Conservation (phyloP, 2,888 invertebrate genomes). For the Entomobrya multifasciata region DNA sequence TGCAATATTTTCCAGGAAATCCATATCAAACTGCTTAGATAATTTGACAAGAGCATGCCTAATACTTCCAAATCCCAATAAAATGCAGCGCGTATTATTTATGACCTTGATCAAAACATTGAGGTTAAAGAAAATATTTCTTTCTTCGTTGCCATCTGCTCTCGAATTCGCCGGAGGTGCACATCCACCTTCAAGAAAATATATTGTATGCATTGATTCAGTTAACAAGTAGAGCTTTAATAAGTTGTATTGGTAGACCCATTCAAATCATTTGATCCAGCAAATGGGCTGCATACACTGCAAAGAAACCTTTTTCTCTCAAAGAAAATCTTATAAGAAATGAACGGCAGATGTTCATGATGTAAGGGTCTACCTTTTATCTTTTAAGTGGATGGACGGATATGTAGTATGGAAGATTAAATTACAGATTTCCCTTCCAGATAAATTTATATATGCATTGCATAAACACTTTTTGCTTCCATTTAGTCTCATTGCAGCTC, state of each 20-base stretch:
- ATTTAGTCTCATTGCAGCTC: no score
- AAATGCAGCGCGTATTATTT: no score
- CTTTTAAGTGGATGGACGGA: constrained; percentile 21
- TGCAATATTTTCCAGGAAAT: no score
- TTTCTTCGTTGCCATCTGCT: constrained; percentile 62
- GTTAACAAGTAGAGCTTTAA: constrained; percentile 48
- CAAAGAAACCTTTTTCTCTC: constrained; percentile 12
- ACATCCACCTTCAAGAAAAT: no score
- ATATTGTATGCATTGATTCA: constrained; percentile 21
- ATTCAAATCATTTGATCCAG: no score
- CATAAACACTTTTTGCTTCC: no score
- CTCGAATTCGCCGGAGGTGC: constrained; percentile 18
- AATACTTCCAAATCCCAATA: no score
- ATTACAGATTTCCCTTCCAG: constrained; percentile 43
- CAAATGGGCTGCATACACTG: no score
- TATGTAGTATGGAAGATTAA: constrained; percentile 37
- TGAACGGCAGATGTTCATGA: constrained; percentile 59
- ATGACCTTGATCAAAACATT: constrained; percentile 53
- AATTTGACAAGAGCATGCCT: no score
- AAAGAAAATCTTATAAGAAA: background rate
- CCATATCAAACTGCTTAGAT: no score
- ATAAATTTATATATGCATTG: no score
- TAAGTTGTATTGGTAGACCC: constrained; percentile 8
- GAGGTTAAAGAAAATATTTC: no score
- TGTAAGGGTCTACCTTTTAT: background rate